phyloP scores from a whole-genome alignment of 1,140 invertebrate species.

The Pseudachorutes palmiensis region DNA sequence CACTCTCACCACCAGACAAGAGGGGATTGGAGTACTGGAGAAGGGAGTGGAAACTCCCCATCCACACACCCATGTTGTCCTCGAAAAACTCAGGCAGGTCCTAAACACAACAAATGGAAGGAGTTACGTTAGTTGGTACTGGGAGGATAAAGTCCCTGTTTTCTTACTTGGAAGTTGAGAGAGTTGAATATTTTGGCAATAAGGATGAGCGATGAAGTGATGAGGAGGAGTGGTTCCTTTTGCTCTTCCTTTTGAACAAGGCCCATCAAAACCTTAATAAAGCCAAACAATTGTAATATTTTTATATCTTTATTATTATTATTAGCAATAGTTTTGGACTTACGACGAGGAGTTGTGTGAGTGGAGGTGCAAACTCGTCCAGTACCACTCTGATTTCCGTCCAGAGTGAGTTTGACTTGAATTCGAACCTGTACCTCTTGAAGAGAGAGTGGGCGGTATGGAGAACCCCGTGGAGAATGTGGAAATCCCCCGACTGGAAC shows the following conservation, averaged over 20 bases:
- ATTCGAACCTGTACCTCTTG: slow-evolving; percentile 90
- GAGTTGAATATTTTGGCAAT: slow-evolving; percentile 96
- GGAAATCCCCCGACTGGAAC: slow-evolving; percentile 78
- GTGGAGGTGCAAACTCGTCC: slow-evolving; percentile 81
- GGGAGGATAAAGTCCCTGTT: no score
- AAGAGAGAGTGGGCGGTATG: slow-evolving; percentile 93
- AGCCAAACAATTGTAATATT: no score
- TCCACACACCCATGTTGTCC: slow-evolving; percentile 92
- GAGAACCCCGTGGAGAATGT: slow-evolving; percentile 89
- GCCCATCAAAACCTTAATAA: slow-evolving; percentile 79
- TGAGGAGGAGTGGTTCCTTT: slow-evolving; percentile 68
- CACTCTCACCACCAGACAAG: slow-evolving; percentile 58
- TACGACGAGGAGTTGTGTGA: slow-evolving; percentile 84
- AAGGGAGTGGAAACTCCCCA: slow-evolving; percentile 77
- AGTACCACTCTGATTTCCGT: slow-evolving; percentile 94
- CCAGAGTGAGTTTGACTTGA: slow-evolving; percentile 90
- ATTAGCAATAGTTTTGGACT: slow-evolving; percentile 39
- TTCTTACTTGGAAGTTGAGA: slow-evolving; percentile 84
- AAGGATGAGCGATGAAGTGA: slow-evolving; percentile 79
- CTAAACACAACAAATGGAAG: slow-evolving; percentile 44
- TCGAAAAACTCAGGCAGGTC: slow-evolving; percentile 98
- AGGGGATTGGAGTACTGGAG: slow-evolving; percentile 62
- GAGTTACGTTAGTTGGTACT: slow-evolving; percentile 10
- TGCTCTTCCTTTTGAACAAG: slow-evolving; percentile 62
- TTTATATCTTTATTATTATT: no score